Evolutionary conservation across 2,797 vertebrate genomes (phyloP).

Genomic region (Siniperca obscura): DNA sequence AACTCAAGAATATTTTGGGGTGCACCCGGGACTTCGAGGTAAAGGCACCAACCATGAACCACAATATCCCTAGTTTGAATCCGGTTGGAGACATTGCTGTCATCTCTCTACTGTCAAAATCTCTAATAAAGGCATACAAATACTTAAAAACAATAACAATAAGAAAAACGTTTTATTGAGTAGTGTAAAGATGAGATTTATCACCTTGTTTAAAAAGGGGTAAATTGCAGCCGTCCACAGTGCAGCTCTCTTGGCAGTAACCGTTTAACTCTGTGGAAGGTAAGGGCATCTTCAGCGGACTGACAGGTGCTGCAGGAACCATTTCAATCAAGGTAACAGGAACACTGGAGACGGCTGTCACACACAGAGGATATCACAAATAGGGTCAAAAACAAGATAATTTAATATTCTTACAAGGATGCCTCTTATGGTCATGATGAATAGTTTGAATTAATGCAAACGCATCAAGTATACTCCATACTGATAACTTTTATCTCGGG

Average conservation of each 20-base stretch:
- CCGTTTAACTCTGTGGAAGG: conserved; percentile 3
- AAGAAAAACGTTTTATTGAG: neutral
- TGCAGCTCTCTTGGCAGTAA: conserved; percentile 61
- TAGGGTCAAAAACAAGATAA: neutral
- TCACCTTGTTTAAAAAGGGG: conserved; percentile 57
- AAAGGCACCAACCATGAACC: neutral
- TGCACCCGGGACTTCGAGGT: too few relatives aligned
- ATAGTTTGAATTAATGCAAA: neutral
- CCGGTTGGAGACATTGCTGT: neutral
- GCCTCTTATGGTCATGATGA: neutral
- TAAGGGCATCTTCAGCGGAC: conserved; percentile 20
- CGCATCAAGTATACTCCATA: neutral
- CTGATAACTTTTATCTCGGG: too few relatives aligned
- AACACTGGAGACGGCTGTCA: conserved; percentile 27
- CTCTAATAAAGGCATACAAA: neutral
- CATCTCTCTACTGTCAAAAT: neutral
- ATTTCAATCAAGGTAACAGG: conserved; percentile 7
- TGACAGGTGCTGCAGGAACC: neutral
- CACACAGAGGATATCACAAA: conserved; percentile 13
- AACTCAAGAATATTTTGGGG: neutral
- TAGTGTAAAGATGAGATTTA: neutral
- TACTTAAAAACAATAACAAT: neutral
- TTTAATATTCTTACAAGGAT: neutral
- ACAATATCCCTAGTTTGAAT: neutral
- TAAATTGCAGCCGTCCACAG: neutral